Evolutionary conservation across 2,797 vertebrate species (phyloP), one percentile per base, ranked within the genome.

Genomic region (Galago senegalensis): DNA sequence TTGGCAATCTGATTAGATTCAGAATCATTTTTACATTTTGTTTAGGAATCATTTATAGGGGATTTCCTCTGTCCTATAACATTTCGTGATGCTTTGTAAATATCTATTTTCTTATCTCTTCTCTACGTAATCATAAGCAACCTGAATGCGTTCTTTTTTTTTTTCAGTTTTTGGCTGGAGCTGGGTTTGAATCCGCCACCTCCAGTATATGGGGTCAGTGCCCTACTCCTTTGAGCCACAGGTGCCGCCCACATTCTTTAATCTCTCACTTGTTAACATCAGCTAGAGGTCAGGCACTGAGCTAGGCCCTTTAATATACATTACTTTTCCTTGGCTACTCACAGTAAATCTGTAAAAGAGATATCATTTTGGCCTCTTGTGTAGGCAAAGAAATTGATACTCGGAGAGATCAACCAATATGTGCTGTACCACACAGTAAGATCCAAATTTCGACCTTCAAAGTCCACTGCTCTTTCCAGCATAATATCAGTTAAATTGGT

Each of bases 261-360:
- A 89, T 87, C 25, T 88, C 70, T 67, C 72, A 81, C 73, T 87
- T 89, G 70, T 70, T 88, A 94, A 56, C 31, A 79, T 86, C 34
- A 46, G 9, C 34, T 46, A 70, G 29, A 77, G 21, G 18, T 11
- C 31, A 70, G n/a, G 20, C 2, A 80, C 46, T 81, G 23, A 92
- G 31, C 12, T 7, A 82, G 40, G 10, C 10, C 40, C 16, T 75
- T 95, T 14, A 92, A 86, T 60, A 56, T 21, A 75, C 8, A 25
- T 73, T 81, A 72, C 34, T 29, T 17, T 63, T 75, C 13, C 56
- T 79, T 88, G 29, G 49, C 7, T 25, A 94, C 21, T 92, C 31
- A 87, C 25, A 75, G 17, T 80, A 69, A 77, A 63, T 80, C 77
- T 88, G 27, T 70, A n/a, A 92, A 94, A 92, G 40, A 63, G 5